phyloP scores from a whole-genome alignment of 1,140 invertebrate species.

The Choristoneura fumiferana region DNA sequence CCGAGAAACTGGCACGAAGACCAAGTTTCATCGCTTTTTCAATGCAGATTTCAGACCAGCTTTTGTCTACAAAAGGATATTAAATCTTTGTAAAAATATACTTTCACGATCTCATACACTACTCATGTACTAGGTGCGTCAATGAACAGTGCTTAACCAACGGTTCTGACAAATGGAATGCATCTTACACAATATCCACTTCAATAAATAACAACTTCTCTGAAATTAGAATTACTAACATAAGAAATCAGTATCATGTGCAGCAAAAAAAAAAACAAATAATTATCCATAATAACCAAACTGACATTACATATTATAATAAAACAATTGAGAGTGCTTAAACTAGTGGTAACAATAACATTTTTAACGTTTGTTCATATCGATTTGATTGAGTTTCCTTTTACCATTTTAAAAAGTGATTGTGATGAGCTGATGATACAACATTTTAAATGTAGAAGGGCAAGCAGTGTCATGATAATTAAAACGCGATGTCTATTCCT shows the following conservation, averaged over 20 bases:
- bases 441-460: neutral
- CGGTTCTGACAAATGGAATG: constrained; percentile 66
- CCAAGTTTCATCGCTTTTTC: neutral
- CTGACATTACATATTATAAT: constrained; percentile 49
- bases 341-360: constrained; percentile 77
- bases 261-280: constrained; percentile 37
- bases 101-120: constrained; percentile 38
- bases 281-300: constrained; percentile 50
- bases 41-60: constrained; percentile 19
- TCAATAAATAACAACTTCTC: constrained; percentile 47
- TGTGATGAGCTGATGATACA: constrained; percentile 5
- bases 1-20: neutral
- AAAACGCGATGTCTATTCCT: neutral
- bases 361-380: constrained; percentile 58
- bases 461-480: constrained; percentile 12
- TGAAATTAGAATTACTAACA: constrained; percentile 54
- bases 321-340: constrained; percentile 69
- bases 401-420: constrained; percentile 19
- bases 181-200: constrained; percentile 64
- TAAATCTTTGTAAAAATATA: constrained; percentile 52
- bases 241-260: constrained; percentile 39
- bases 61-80: constrained; percentile 29
- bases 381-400: constrained; percentile 36
- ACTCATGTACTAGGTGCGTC: constrained; percentile 53
- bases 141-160: constrained; percentile 64